Evolutionary conservation across 2,888 invertebrate genomes (phyloP).

Genomic region (Tetropium fuscum): DNA sequence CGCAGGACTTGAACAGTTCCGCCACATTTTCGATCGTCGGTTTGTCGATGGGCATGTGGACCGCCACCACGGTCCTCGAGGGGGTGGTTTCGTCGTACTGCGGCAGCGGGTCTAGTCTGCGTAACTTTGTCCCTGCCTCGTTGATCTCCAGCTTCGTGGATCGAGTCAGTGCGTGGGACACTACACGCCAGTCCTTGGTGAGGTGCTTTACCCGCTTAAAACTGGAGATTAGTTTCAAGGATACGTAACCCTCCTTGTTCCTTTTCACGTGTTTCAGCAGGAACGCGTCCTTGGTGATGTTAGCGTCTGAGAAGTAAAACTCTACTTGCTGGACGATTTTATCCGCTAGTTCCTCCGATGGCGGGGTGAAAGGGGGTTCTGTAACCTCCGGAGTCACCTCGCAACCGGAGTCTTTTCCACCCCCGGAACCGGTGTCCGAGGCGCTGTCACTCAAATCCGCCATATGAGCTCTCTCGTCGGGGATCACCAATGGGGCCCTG

Average conservation of each 20-base stretch:
- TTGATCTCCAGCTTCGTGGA: constrained; percentile 89
- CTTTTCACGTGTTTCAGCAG: constrained; percentile 93
- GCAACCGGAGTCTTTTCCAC: constrained; percentile 77
- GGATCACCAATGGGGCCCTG: constrained; percentile 58
- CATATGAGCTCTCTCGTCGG: constrained; percentile 73
- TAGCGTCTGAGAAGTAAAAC: constrained; percentile 95
- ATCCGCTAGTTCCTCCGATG: constrained; percentile 81
- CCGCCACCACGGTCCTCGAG: constrained; percentile 90
- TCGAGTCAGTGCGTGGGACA: constrained; percentile 85
- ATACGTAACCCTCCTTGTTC: constrained; percentile 96
- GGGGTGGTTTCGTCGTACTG: constrained; percentile 93
- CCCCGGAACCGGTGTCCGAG: constrained; percentile 74
- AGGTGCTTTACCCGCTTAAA: constrained; percentile 95
- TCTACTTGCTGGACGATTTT: constrained; percentile 91
- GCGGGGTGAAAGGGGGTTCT: constrained; percentile 75
- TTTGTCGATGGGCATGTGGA: constrained; percentile 85
- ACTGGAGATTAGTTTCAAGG: constrained; percentile 93
- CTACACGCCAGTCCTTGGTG: constrained; percentile 94
- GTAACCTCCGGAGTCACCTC: constrained; percentile 71
- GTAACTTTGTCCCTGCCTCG: constrained; percentile 89
- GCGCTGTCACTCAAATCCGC: constrained; percentile 77
- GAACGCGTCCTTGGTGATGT: constrained; percentile 95
- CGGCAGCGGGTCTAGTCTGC: constrained; percentile 87
- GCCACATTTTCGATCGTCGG: constrained; percentile 93
- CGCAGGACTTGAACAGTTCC: constrained; percentile 88